Conservation (phyloP, 2,113 vertebrate species). For the Morone chrysops region DNA sequence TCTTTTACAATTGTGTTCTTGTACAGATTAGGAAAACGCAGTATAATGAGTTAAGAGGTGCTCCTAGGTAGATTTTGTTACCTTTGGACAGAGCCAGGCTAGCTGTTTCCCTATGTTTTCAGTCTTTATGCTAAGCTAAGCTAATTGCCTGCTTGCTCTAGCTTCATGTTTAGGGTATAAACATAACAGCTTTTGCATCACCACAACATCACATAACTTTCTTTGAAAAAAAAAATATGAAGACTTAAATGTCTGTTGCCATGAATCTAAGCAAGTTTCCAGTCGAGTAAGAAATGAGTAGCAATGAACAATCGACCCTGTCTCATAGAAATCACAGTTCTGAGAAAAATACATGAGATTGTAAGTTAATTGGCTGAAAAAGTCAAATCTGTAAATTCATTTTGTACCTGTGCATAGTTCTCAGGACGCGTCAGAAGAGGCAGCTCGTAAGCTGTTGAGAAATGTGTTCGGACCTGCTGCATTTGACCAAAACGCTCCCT, state of each 20-base stretch:
- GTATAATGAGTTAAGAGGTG: no score
- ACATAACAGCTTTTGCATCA: not conserved
- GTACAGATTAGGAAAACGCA: no score
- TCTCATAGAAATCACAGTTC: not conserved
- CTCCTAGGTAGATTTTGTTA: not conserved
- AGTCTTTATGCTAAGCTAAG: not conserved
- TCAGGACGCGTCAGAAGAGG: slow-evolving; percentile 95
- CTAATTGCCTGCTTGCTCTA: not conserved
- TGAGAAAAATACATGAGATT: not conserved
- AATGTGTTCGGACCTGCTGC: slow-evolving; percentile 99
- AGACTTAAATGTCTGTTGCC: not conserved
- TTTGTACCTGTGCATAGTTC: slow-evolving; percentile 95
- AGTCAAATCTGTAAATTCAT: not conserved
- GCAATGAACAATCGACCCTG: not conserved
- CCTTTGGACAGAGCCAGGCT: not conserved
- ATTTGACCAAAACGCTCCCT: slow-evolving; percentile 98
- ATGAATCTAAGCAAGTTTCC: not conserved
- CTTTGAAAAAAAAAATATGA: not conserved
- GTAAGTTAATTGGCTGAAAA: not conserved
- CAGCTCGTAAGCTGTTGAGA: slow-evolving; percentile 95
- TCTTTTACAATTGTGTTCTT: no score
- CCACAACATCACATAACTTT: not conserved
- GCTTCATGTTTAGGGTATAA: not conserved
- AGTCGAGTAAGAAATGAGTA: slow-evolving; percentile 6
- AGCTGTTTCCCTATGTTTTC: not conserved